Percentiles rank a stretch among this genome's conserved stretches.
These are phyloP conservation scores for Steinernema feltiae DNA, from an alignment of 1,140 invertebrate species.

Conservation along the genomic window DNA sequence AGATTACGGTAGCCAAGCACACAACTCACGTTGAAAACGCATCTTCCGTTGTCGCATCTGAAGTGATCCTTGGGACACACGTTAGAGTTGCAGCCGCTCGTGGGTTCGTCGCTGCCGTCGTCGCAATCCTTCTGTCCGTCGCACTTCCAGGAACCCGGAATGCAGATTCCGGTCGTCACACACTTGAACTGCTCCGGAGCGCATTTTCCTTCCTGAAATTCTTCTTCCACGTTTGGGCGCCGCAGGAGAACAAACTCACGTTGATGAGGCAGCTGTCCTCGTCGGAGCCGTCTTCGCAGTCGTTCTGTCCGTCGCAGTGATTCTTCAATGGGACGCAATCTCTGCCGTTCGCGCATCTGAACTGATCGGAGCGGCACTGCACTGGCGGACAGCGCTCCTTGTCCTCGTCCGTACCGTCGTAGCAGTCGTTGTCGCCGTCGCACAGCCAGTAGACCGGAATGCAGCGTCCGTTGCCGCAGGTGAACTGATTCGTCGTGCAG, in stretches of 20 bases:
- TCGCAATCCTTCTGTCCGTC: constrained; percentile 82
- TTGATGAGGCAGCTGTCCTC: constrained; percentile 45
- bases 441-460: constrained; percentile 89
- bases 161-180: constrained; percentile 71
- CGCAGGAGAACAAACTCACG: constrained; percentile 15
- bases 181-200: constrained; percentile 66
- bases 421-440: constrained; percentile 89
- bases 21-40: constrained; percentile 82
- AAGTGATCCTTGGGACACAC: constrained; percentile 62
- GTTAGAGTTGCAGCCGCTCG: constrained; percentile 69
- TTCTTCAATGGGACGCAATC: constrained; percentile 46
- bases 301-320: constrained; percentile 77
- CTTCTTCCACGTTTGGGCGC: constrained; percentile 73
- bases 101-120: constrained; percentile 86
- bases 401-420: constrained; percentile 91
- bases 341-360: constrained; percentile 64
- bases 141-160: constrained; percentile 85
- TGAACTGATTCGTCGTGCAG: constrained; percentile 83
- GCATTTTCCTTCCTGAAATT: constrained; percentile 37
- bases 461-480: constrained; percentile 86
- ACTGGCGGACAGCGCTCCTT: constrained; percentile 79
- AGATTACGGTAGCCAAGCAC: neutral
- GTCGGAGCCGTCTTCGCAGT: constrained; percentile 67
- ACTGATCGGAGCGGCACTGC: constrained; percentile 82
- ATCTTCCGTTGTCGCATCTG: constrained; percentile 70